phyloP scores from a whole-genome alignment of 1,140 invertebrate species.

The Cotesia chilonis region DNA sequence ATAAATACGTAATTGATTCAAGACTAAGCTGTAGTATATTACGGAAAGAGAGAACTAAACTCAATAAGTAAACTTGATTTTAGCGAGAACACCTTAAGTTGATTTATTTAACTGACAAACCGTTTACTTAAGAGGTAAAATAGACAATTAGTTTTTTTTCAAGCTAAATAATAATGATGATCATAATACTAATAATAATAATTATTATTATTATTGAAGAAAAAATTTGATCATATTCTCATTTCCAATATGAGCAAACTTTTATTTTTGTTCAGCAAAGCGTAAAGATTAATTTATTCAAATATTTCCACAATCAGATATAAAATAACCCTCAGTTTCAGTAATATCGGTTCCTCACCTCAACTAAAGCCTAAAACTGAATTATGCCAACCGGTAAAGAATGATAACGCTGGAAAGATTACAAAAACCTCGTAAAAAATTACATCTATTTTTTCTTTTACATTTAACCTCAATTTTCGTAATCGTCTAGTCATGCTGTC shows the following conservation, averaged over 20 bases:
- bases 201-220: too few species aligned
- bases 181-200: too few species aligned
- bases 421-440: constrained; percentile 11
- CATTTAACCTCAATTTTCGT: constrained; percentile 7
- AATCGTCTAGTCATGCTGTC: constrained; percentile 15
- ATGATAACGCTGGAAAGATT: neutral
- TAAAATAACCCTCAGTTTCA: neutral
- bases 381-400: constrained; percentile 4
- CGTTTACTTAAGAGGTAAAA: too few species aligned
- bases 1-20: too few species aligned
- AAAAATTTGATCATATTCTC: neutral
- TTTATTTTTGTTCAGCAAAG: neutral
- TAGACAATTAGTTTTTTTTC: too few species aligned
- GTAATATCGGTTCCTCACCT: neutral
- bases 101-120: too few species aligned
- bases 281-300: too few species aligned
- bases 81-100: too few species aligned
- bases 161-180: too few species aligned
- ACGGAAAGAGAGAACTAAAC: too few species aligned
- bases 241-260: neutral
- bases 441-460: neutral
- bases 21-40: too few species aligned
- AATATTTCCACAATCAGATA: neutral
- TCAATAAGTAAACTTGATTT: too few species aligned
- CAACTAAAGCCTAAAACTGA: neutral